A percentile compares a stretch with the other conserved stretches of the same genome.
Evolutionary conservation across 2,113 vertebrate species (phyloP).

Genomic region (Phocoena sinus): DNA sequence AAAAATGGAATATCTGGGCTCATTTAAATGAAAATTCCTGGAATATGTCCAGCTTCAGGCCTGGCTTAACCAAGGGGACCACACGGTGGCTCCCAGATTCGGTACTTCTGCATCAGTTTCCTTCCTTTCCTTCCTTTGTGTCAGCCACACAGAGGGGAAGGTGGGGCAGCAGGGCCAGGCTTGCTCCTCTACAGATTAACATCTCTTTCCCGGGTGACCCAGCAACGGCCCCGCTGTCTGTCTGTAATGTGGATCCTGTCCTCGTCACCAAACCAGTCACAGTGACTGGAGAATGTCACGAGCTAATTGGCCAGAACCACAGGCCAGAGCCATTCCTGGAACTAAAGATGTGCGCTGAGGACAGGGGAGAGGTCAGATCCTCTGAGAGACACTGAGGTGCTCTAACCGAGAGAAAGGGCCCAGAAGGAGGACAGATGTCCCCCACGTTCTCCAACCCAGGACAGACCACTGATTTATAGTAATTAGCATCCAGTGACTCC

Average conservation of each 20-base stretch:
- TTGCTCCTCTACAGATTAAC: neutral
- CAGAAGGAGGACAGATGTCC: neutral
- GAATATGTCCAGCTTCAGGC: neutral
- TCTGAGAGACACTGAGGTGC: neutral
- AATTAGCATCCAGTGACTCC: neutral
- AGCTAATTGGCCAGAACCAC: neutral
- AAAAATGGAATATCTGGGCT: neutral
- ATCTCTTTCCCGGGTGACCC: neutral
- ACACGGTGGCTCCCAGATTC: neutral
- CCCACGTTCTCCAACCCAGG: neutral
- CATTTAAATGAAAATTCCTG: neutral
- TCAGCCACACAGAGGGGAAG: rapidly evolving
- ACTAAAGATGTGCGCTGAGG: neutral
- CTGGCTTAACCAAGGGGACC: neutral
- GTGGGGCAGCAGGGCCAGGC: neutral
- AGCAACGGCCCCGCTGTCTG: neutral
- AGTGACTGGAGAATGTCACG: neutral
- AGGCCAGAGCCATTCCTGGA: neutral
- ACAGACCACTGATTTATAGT: rapidly evolving
- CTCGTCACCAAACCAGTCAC: neutral
- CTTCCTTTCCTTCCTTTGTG: neutral
- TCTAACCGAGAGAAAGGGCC: neutral
- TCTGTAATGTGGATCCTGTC: neutral
- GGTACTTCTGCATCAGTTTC: neutral
- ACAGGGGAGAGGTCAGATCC: neutral